Conservation (phyloP, 2,888 invertebrate species). For the Pogonocherus hispidulus region DNA sequence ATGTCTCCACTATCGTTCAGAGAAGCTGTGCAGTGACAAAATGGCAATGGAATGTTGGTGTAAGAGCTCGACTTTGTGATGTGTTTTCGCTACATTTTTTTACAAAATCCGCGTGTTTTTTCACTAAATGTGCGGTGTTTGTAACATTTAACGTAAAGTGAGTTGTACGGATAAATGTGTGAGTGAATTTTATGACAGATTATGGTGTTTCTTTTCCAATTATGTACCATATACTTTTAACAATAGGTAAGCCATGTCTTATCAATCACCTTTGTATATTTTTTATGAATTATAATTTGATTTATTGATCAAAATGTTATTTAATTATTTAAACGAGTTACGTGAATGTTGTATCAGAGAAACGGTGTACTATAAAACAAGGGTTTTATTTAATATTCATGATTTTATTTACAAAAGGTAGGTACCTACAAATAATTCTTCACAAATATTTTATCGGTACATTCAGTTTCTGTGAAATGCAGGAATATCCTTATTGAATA, state of each 20-base stretch:
- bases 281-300: slow-evolving; percentile 62
- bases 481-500: not conserved
- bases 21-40: slow-evolving; percentile 67
- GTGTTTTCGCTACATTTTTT: slow-evolving; percentile 63
- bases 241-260: slow-evolving; percentile 70
- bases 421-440: slow-evolving; percentile 1
- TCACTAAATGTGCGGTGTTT: slow-evolving; percentile 59
- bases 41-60: slow-evolving; percentile 69
- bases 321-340: slow-evolving; percentile 12
- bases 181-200: slow-evolving; percentile 57
- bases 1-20: slow-evolving; percentile 50
- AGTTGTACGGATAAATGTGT: slow-evolving; percentile 54
- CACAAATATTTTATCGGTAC: not conserved
- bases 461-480: not conserved
- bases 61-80: slow-evolving; percentile 64
- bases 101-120: slow-evolving; percentile 56
- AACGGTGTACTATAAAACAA: slow-evolving; percentile 1
- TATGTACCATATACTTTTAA: slow-evolving; percentile 67
- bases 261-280: slow-evolving; percentile 67
- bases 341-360: not conserved
- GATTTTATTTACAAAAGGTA: slow-evolving; percentile 18
- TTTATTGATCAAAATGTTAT: slow-evolving; percentile 55
- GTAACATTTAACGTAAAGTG: slow-evolving; percentile 57
- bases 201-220: slow-evolving; percentile 63
- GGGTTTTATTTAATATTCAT: slow-evolving; percentile 26